These are phyloP conservation scores for Magallana ariakensis DNA, from an alignment of 1,140 invertebrate species.

Conservation along the genomic window DNA sequence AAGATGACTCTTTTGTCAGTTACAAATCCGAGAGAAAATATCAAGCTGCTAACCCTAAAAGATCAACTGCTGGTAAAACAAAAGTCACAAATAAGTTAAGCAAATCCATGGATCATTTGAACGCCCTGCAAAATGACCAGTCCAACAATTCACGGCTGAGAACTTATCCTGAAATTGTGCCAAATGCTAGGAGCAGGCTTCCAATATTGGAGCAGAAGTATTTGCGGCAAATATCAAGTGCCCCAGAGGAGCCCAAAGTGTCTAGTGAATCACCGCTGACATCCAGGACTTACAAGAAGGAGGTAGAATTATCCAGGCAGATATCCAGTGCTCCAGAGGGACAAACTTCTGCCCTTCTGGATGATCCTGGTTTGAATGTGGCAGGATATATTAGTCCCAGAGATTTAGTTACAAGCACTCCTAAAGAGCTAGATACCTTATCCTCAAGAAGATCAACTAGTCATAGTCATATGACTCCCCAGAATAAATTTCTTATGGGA, in stretches of 20 bases:
- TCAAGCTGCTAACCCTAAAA: not conserved
- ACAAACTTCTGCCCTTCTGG: not conserved
- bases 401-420: slow-evolving; percentile 8
- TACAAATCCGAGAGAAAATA: slow-evolving; percentile 7
- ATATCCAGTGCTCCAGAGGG: slow-evolving; percentile 10
- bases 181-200: not conserved
- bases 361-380: not conserved
- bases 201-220: not conserved
- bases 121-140: not conserved
- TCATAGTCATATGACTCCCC: not conserved
- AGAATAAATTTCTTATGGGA: not conserved
- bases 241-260: not conserved
- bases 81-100: not conserved
- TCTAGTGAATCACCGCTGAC: not conserved
- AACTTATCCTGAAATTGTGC: not conserved
- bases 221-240: not conserved
- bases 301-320: not conserved
- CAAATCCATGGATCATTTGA: slow-evolving; percentile 22
- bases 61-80: not conserved
- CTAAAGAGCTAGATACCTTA: not conserved
- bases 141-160: not conserved
- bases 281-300: not conserved
- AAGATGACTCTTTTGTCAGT: slow-evolving; percentile 24
- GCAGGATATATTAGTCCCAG: not conserved
- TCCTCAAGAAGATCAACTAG: not conserved